Percentiles rank a stretch among this genome's conserved stretches.
These are phyloP conservation scores for Bombus terrestris DNA, from an alignment of 1,140 invertebrate genomes.

Conservation along the genomic window DNA sequence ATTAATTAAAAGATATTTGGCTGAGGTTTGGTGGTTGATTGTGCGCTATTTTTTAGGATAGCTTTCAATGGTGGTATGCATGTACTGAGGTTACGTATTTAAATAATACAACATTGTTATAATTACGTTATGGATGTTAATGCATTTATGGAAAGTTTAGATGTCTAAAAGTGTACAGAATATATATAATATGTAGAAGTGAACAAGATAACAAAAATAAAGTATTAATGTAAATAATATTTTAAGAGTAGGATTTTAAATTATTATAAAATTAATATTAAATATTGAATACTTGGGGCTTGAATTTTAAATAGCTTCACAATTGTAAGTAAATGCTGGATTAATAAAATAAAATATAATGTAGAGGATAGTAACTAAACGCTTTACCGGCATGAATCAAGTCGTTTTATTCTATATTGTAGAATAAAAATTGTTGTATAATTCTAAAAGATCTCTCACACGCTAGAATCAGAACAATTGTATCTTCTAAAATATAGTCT, in stretches of 20 bases:
- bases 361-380: too few species aligned
- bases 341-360: not conserved
- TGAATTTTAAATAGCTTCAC: not conserved
- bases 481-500: too few species aligned
- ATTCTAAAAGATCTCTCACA: too few species aligned
- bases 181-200: not conserved
- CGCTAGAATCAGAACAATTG: too few species aligned
- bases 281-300: not conserved
- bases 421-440: too few species aligned
- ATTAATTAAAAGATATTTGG: not conserved
- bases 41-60: too few species aligned
- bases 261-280: not conserved
- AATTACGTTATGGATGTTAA: not conserved
- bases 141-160: not conserved
- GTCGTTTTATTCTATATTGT: too few species aligned
- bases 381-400: accelerated
- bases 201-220: too few species aligned
- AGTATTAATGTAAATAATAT: too few species aligned
- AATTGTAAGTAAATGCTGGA: not conserved
- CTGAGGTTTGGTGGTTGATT: too few species aligned
- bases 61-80: not conserved
- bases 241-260: not conserved
- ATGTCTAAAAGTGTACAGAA: not conserved
- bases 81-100: not conserved
- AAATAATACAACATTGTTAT: not conserved